A percentile compares a stretch with the other conserved stretches of the same genome.
Evolutionary conservation across 2,888 invertebrate genomes (phyloP).

Genomic region (Archaeoteleia sp.): DNA sequence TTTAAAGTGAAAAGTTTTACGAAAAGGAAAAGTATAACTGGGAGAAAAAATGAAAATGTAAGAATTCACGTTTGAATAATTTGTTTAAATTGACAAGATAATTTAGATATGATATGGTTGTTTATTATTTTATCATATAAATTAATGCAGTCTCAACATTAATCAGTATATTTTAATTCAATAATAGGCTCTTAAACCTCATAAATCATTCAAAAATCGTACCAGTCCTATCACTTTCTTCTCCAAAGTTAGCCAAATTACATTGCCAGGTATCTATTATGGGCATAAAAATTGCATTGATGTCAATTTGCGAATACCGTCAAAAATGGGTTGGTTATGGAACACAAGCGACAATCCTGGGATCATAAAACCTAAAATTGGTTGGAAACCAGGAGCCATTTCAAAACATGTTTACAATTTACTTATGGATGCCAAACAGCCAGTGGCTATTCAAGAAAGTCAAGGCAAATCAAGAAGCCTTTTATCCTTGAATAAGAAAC

Average conservation of each 20-base stretch:
- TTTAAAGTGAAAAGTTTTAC: no score
- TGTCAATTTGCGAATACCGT: constrained; percentile 58
- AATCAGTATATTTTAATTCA: no score
- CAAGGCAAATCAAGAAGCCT: constrained; percentile 42
- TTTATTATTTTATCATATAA: neutral
- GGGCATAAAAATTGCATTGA: constrained; percentile 63
- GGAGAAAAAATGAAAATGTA: no score
- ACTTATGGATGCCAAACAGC: constrained; percentile 58
- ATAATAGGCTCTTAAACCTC: neutral
- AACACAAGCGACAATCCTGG: constrained; percentile 55
- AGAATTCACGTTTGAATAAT: no score
- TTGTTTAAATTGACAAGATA: no score
- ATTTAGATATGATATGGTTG: no score
- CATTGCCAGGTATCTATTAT: constrained; percentile 53
- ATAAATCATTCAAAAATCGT: neutral
- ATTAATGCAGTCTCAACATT: no score
- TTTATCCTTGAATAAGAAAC: constrained; percentile 30
- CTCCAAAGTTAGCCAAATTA: no score
- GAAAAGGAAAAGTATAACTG: no score
- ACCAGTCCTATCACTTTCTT: no score
- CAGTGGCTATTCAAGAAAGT: constrained; percentile 53
- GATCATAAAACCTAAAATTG: constrained; percentile 54
- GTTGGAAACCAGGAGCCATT: constrained; percentile 65
- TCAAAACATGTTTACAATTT: constrained; percentile 57
- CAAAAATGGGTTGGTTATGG: constrained; percentile 62